phyloP scores from a whole-genome alignment of 2,797 vertebrate genomes.

The Podargus strigoides region DNA sequence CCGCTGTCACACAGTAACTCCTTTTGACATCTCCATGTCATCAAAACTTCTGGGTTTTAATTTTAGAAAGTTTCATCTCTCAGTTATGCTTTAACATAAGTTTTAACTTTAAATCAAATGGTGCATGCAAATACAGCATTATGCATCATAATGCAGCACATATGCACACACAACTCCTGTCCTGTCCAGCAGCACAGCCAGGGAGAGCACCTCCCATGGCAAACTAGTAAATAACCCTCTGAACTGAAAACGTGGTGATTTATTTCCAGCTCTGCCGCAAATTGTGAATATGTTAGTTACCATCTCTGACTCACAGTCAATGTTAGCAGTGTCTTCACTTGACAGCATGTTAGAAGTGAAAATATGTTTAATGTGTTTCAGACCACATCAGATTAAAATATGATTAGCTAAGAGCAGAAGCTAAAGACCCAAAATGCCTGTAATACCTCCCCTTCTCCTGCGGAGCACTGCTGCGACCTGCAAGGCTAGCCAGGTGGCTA shows the following conservation, averaged over 20 bases:
- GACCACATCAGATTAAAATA: neutral
- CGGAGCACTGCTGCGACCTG: neutral
- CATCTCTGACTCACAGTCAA: neutral
- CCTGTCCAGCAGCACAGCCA: neutral
- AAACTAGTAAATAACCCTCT: neutral
- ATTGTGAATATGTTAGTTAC: neutral
- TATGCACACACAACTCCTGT: neutral
- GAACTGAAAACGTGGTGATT: neutral
- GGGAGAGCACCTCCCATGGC: neutral
- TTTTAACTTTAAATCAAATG: neutral
- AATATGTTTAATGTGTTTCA: neutral
- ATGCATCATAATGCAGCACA: neutral
- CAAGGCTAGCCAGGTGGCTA: neutral
- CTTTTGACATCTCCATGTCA: neutral
- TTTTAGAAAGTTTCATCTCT: neutral
- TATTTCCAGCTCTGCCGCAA: neutral
- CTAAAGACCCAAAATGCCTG: neutral
- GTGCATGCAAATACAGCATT: neutral
- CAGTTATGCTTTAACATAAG: neutral
- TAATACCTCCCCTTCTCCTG: neutral
- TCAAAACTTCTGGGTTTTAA: neutral
- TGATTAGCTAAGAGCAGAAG: neutral
- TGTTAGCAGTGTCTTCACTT: neutral
- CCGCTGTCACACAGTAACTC: neutral
- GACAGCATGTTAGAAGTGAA: neutral